These are phyloP conservation scores for Chlorocebus sabaeus DNA, from an alignment of 2,113 vertebrate genomes.

Conservation along the genomic window DNA sequence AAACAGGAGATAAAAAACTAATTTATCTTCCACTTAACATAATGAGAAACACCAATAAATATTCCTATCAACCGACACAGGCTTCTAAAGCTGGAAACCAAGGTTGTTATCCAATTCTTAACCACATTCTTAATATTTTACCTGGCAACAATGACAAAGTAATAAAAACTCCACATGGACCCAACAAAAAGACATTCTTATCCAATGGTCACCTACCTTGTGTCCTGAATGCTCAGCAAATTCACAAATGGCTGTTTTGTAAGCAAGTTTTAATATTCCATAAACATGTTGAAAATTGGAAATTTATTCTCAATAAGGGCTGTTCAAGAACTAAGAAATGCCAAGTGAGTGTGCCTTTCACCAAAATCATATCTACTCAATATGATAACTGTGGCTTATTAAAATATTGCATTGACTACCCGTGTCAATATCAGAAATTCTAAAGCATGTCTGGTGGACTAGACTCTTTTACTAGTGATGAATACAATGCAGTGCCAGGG, in stretches of 20 bases:
- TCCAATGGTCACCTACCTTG: neutral
- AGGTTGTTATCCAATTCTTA: neutral
- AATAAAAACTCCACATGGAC: neutral
- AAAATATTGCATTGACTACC: neutral
- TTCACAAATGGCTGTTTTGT: neutral
- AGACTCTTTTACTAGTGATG: neutral
- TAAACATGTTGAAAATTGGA: neutral
- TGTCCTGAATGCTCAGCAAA: neutral
- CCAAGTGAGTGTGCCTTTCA: neutral
- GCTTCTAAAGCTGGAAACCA: constrained; percentile 26
- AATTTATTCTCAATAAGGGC: neutral
- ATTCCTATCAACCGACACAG: neutral
- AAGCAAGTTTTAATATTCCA: neutral
- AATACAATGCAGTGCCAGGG: neutral
- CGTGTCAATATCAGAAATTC: neutral
- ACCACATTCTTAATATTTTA: neutral
- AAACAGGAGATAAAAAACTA: constrained; percentile 46
- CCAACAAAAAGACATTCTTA: neutral
- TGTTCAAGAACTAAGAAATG: neutral
- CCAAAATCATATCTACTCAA: neutral
- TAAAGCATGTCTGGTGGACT: neutral
- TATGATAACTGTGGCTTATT: neutral
- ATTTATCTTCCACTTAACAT: constrained; percentile 52
- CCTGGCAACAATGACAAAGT: neutral
- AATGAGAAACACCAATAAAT: constrained; percentile 52